Base-by-base conservation (phyloP, 1,140 invertebrate species). In the Solenopsis fugax region DNA sequence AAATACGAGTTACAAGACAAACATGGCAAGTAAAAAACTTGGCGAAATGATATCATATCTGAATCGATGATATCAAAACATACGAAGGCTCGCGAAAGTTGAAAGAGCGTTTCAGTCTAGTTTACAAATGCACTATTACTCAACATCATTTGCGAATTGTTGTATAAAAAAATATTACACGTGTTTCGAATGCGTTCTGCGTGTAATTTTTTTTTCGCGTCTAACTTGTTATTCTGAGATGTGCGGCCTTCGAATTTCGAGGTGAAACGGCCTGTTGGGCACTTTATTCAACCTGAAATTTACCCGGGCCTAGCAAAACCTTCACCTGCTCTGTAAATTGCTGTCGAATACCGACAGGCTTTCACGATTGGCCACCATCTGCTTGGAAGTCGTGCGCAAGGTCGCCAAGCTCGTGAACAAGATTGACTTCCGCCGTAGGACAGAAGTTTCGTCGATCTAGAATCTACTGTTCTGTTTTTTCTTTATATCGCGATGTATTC, bases 281-380 rank as follows among this genome's bases (percentile, higher is more conserved):
- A 10, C n/a, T 73, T 10, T 62, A 45, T 29, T 7, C 21, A 10
- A 64, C 62, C 21, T 64, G 24, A 64, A 77, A 64, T 77, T 77
- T 77, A 64, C 18, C 21, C n/a, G 34, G 37, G 37, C 45, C 62
- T 64, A 64, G 2, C 56, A 64, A 64, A 64, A 77, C n/a, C 7
- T n/a, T 75, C n/a, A 77, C n/a, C 71, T 73, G 12, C n/a, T 73
- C n/a, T n/a, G 18, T 54, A 73, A 73, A 73, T 72, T 72, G 18
- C 10, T 41, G 29, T n/a, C 34, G 34, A 18, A 69, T 48, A 24
- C n/a, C n/a, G n/a, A n/a, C 62, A 65, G 37, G 0, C 64, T 37
- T 71, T 16, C 0, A 71, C 4, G 7, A n/a, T 72, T 56, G 52
- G 2, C 16, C 2, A 56, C 12, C 21, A 77, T 62, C 41, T 62